A percentile compares a stretch with the other conserved stretches of the same genome.
Conservation (phyloP, 2,797 vertebrate genomes). For the Sciurus vulgaris region DNA sequence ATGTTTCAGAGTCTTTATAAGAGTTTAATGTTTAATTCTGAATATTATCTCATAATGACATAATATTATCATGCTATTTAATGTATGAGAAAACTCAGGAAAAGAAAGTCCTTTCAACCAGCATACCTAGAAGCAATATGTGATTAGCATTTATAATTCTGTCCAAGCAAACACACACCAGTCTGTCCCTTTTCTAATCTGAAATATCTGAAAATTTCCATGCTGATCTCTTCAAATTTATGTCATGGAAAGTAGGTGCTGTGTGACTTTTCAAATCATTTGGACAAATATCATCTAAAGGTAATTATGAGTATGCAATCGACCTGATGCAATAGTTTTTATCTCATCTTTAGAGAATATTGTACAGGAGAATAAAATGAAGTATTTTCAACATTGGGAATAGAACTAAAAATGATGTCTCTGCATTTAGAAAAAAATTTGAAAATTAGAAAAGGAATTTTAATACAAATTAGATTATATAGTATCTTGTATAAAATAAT, state of each 20-base stretch:
- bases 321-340: neutral
- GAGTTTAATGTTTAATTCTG: neutral
- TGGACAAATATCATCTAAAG: conserved; percentile 15
- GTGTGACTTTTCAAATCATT: neutral
- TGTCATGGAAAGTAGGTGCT: neutral
- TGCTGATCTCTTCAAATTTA: neutral
- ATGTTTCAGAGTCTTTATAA: neutral
- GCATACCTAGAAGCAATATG: neutral
- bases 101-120: neutral
- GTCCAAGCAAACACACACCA: neutral
- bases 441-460: neutral
- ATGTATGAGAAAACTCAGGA: neutral
- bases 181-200: neutral
- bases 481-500: neutral
- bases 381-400: neutral
- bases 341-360: neutral
- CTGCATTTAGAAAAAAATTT: neutral
- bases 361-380: neutral
- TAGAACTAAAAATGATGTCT: neutral
- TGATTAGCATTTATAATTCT: neutral
- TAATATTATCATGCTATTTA: neutral
- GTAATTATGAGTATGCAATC: neutral
- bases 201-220: neutral
- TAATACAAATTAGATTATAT: neutral
- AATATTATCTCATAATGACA: neutral